Percentiles rank a stretch among this genome's conserved stretches.
Evolutionary conservation across 1,140 invertebrate genomes (phyloP).

Genomic region (Paralvinella palmiformis): DNA sequence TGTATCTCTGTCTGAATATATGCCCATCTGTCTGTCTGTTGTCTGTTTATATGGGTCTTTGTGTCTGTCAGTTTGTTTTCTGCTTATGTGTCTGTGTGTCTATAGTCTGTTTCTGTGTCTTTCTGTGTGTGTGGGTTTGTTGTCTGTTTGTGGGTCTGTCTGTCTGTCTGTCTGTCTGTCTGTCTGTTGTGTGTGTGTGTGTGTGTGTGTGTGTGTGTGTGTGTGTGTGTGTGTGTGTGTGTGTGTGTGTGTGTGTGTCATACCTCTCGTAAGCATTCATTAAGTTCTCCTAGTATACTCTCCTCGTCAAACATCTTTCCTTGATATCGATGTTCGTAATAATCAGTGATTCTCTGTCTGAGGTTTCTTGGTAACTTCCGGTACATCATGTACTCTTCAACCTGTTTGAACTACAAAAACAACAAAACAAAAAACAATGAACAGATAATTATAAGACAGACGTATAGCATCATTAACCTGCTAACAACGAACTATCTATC

Average conservation of each 20-base stretch:
- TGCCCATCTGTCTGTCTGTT: too few species aligned
- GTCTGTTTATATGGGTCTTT: too few species aligned
- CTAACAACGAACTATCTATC: too few species aligned
- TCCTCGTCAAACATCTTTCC: conserved; percentile 99
- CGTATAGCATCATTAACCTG: too few species aligned
- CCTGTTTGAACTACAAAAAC: conserved; percentile 88
- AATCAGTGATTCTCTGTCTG: conserved; percentile 91
- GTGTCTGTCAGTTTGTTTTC: too few species aligned
- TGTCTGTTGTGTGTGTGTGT: not conserved
- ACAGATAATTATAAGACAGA: not conserved
- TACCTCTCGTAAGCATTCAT: conserved; percentile 89
- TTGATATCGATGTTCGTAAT: conserved; percentile 97
- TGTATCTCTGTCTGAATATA: too few species aligned
- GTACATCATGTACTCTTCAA: conserved; percentile 98
- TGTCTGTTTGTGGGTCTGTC: too few species aligned
- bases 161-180: too few species aligned
- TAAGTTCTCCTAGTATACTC: conserved; percentile 88
- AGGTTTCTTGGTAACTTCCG: conserved; percentile 91
- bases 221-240: conserved; percentile 3
- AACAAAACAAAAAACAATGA: not conserved
- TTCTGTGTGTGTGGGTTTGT: too few species aligned
- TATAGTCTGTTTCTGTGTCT: too few species aligned
- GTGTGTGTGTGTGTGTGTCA: not conserved
- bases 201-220: not conserved
- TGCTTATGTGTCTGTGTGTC: too few species aligned